Evolutionary conservation across 2,113 vertebrate species (phyloP).

Genomic region (Pardalotus punctatus): DNA sequence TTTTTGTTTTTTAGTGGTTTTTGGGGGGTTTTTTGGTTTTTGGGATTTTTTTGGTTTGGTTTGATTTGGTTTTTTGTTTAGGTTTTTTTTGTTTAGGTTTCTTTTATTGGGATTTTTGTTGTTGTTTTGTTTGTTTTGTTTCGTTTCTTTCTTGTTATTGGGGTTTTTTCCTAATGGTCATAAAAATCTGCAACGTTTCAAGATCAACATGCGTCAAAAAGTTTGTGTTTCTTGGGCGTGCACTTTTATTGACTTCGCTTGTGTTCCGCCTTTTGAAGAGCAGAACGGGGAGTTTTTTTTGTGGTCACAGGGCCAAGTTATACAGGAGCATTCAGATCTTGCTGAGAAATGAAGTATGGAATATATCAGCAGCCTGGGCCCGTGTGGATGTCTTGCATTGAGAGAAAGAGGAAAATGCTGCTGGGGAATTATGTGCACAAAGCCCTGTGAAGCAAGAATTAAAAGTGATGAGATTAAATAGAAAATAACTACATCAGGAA

Average conservation of each 20-base stretch:
- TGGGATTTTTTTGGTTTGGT: no score
- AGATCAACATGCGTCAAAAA: not conserved
- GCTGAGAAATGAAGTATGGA: not conserved
- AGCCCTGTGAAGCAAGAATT: conserved; percentile 51
- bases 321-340: not conserved
- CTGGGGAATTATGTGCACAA: conserved; percentile 39
- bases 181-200: not conserved
- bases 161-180: not conserved
- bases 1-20: no score
- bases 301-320: not conserved
- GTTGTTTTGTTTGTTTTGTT: no score
- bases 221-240: not conserved
- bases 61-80: no score
- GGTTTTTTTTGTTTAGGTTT: no score
- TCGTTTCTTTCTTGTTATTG: not conserved
- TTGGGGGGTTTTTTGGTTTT: no score
- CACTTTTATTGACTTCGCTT: not conserved
- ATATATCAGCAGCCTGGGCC: not conserved
- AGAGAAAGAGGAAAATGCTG: conserved; percentile 27
- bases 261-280: not conserved
- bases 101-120: no score
- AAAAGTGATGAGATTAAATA: conserved; percentile 58
- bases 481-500: conserved; percentile 64
- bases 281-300: not conserved
- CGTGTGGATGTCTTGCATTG: not conserved